phyloP scores from a whole-genome alignment of 2,888 invertebrate species.

The Chesias legatella region DNA sequence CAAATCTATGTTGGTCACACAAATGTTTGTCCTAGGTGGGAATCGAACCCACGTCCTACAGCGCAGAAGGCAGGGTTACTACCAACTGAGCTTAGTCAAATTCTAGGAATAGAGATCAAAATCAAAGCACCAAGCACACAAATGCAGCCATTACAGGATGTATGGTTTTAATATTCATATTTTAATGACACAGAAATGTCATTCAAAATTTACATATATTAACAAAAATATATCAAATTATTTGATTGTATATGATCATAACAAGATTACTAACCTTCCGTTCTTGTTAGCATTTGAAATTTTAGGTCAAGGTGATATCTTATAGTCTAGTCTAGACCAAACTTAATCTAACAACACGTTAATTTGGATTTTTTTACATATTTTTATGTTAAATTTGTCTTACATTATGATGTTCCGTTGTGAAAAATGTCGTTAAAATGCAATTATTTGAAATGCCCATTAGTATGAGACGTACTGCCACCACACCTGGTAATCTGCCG shows the following conservation, averaged over 20 bases:
- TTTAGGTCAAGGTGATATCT: constrained; percentile 22
- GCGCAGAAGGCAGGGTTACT: too few species aligned
- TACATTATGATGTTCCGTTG: constrained; percentile 7
- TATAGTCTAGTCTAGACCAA: constrained; percentile 4
- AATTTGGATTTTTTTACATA: constrained; percentile 4
- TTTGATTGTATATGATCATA: neutral
- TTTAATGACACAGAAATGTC: neutral
- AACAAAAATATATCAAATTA: neutral
- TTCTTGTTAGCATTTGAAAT: constrained; percentile 4
- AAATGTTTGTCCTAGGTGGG: too few species aligned
- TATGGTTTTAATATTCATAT: too few species aligned
- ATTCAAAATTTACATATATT: neutral
- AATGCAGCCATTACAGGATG: too few species aligned
- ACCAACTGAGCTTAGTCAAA: too few species aligned
- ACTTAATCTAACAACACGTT: constrained; percentile 9
- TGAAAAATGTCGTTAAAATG: neutral
- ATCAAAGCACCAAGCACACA: too few species aligned
- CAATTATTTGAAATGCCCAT: too few species aligned
- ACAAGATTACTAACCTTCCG: constrained; percentile 6
- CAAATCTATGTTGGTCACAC: too few species aligned
- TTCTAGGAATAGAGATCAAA: too few species aligned
- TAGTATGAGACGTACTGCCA: too few species aligned
- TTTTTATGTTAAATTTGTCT: constrained; percentile 12
- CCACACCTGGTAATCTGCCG: too few species aligned
- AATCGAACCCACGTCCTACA: too few species aligned